Evolutionary conservation across 2,888 invertebrate genomes (phyloP).

Genomic region (Drosophila setosimentum): DNA sequence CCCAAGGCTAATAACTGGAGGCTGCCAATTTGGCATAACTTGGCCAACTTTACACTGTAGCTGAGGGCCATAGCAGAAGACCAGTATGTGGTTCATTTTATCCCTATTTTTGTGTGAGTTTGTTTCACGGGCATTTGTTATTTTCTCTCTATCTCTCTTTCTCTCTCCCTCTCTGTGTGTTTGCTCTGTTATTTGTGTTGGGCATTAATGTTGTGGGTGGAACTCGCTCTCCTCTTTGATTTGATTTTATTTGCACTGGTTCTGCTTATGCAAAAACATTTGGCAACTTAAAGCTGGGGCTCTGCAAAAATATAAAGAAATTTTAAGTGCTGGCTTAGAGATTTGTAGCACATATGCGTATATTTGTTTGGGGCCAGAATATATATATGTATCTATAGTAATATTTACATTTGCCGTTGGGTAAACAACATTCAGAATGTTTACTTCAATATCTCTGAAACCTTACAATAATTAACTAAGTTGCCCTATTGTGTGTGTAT

Average conservation of each 20-base stretch:
- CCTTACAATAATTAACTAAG: conserved; percentile 36
- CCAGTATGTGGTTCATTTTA: conserved; percentile 16
- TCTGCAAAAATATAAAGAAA: conserved; percentile 1
- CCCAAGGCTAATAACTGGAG: conserved; percentile 46
- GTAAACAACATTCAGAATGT: conserved; percentile 20
- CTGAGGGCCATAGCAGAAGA: not conserved
- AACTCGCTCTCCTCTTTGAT: conserved; percentile 32
- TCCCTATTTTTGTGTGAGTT: conserved; percentile 24
- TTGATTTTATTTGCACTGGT: conserved; percentile 44
- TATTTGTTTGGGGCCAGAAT: not conserved
- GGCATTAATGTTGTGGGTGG: conserved; percentile 64
- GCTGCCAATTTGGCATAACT: conserved; percentile 57
- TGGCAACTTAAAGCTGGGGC: conserved; percentile 46
- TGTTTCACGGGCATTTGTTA: conserved; percentile 38
- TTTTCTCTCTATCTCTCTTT: conserved; percentile 20
- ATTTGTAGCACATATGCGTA: not conserved
- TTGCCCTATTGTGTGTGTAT: not conserved
- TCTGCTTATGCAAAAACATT: conserved; percentile 53
- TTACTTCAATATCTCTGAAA: conserved; percentile 16
- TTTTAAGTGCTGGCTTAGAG: conserved; percentile 27
- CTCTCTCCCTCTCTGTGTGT: conserved; percentile 11
- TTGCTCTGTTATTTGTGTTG: conserved; percentile 46
- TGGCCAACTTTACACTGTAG: conserved; percentile 38
- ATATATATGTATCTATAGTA: not conserved
- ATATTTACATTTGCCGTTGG: conserved; percentile 37